These are phyloP conservation scores for Ctenopoma multispine DNA, from an alignment of 2,797 vertebrate species.

Conservation along the genomic window DNA sequence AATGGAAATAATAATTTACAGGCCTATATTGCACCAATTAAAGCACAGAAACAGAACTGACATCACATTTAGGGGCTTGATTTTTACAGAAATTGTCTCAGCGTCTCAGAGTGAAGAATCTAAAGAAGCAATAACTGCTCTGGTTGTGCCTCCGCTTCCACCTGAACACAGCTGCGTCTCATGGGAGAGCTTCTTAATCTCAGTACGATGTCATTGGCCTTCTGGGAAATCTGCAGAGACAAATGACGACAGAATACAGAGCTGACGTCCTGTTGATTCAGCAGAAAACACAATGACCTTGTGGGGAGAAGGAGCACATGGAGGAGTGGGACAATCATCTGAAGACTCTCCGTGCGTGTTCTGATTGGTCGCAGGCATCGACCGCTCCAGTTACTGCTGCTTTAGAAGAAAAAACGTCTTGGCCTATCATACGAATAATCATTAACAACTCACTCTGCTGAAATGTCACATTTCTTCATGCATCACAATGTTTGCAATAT, in stretches of 20 bases:
- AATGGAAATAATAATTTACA: no score
- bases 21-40: no score
- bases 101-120: neutral
- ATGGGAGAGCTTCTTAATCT: constrained; percentile 39
- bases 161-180: neutral
- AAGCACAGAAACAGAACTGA: no score
- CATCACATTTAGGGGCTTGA: no score
- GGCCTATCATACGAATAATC: neutral
- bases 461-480: no score
- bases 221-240: constrained; percentile 71
- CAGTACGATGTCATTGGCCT: constrained; percentile 46
- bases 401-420: constrained; percentile 7
- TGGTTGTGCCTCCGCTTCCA: neutral
- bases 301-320: constrained; percentile 50
- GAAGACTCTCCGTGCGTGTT: constrained; percentile 1
- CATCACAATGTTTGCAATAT: neutral
- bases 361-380: constrained; percentile 3
- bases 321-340: constrained; percentile 32
- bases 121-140: constrained; percentile 15
- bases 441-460: neutral
- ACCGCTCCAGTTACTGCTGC: constrained; percentile 2
- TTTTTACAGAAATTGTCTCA: neutral
- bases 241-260: constrained; percentile 12
- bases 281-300: constrained; percentile 53
- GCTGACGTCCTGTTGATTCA: constrained; percentile 47